Conservation (phyloP, 1,140 invertebrate species). For the Tetragnatha versicolor region DNA sequence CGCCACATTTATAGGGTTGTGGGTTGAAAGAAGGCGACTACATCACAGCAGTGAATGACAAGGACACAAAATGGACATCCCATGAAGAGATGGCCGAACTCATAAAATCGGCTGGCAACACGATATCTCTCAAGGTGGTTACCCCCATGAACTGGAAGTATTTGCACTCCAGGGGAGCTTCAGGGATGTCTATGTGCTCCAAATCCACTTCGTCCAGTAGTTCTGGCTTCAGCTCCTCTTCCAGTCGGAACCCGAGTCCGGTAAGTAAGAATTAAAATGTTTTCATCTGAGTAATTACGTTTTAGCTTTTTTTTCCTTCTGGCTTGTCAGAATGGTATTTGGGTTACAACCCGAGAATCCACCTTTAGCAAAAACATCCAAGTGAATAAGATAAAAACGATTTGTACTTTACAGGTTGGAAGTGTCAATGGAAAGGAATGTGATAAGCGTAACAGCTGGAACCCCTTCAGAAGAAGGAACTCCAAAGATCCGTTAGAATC, state of each 20-base stretch:
- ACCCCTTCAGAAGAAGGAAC: slow-evolving; percentile 41
- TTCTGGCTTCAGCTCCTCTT: slow-evolving; percentile 44
- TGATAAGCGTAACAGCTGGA: slow-evolving; percentile 40
- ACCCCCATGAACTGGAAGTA: slow-evolving; percentile 88
- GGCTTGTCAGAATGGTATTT: too few species aligned
- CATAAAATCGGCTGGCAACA: slow-evolving; percentile 77
- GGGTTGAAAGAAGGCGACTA: slow-evolving; percentile 94
- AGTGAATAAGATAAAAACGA: neutral
- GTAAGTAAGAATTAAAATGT: slow-evolving; percentile 17
- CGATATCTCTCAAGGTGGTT: slow-evolving; percentile 78
- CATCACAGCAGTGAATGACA: slow-evolving; percentile 85
- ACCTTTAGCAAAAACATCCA: too few species aligned
- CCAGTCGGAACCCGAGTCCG: slow-evolving; percentile 44
- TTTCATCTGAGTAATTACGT: too few species aligned
- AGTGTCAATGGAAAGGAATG: slow-evolving; percentile 26
- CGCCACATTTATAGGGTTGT: slow-evolving; percentile 17
- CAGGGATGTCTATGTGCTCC: slow-evolving; percentile 45
- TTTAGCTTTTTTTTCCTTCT: too few species aligned
- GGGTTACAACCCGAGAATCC: too few species aligned
- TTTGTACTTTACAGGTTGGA: slow-evolving; percentile 25
- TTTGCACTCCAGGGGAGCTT: slow-evolving; percentile 70
- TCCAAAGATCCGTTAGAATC: slow-evolving; percentile 47
- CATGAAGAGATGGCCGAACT: slow-evolving; percentile 90
- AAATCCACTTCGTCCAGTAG: slow-evolving; percentile 51
- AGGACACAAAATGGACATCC: slow-evolving; percentile 91